Percentiles rank a stretch among this genome's conserved stretches.
Evolutionary conservation across 1,140 invertebrate genomes (phyloP).

Genomic region (Anastatus disparis): DNA sequence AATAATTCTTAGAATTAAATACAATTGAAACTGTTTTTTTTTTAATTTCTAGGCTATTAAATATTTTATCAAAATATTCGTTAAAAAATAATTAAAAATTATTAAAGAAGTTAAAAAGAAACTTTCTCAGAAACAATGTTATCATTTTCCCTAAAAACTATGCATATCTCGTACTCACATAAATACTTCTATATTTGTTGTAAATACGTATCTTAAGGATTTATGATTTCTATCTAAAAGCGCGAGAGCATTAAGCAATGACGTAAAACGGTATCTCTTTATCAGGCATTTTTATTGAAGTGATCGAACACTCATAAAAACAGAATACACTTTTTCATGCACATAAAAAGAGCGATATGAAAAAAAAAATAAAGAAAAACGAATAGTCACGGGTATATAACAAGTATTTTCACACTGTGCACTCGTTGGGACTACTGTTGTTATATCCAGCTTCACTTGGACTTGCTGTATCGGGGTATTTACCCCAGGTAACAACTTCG

Average conservation of each 20-base stretch:
- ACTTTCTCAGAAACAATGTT: background rate
- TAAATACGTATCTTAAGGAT: too few relatives aligned
- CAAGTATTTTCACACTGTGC: background rate
- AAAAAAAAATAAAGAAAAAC: background rate
- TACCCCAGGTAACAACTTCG: slow-evolving; percentile 4
- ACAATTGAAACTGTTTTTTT: background rate
- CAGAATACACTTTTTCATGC: too few relatives aligned
- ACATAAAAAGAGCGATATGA: too few relatives aligned
- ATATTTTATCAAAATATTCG: background rate
- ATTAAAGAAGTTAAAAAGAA: background rate
- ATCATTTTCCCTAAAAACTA: slow-evolving; percentile 1
- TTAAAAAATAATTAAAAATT: background rate
- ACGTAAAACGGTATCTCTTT: slow-evolving; percentile 19
- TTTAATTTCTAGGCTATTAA: too few relatives aligned
- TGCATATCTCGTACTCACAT: background rate
- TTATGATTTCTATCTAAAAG: slow-evolving; percentile 13
- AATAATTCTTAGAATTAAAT: background rate
- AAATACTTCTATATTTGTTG: background rate
- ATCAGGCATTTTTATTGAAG: slow-evolving; percentile 3
- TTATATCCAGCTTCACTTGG: background rate
- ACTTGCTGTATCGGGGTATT: background rate
- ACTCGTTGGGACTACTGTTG: background rate
- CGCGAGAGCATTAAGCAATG: background rate
- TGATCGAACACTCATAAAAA: too few relatives aligned
- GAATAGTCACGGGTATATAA: background rate